phyloP scores from a whole-genome alignment of 92 coral and sea anemone species.

The Parazoanthus darwini region DNA sequence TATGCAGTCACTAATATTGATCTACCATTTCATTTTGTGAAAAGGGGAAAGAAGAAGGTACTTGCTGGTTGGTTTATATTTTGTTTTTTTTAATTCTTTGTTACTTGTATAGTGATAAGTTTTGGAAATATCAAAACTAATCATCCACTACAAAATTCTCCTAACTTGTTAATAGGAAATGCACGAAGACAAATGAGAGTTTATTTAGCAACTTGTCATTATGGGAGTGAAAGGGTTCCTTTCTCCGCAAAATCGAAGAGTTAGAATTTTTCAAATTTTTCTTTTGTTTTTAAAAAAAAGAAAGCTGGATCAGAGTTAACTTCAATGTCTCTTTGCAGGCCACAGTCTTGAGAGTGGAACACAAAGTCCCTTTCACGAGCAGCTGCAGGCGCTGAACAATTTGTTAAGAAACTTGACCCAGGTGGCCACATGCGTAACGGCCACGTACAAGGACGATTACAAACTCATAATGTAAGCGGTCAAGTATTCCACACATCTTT shows the following conservation, averaged over 20 bases:
- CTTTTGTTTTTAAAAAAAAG: neutral
- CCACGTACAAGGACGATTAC: conserved; percentile 32
- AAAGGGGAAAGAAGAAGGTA: too few species aligned
- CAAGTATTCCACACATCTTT: neutral
- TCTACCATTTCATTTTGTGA: neutral
- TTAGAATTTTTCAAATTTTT: neutral
- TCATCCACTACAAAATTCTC: too few species aligned
- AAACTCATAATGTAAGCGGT: conserved; percentile 1
- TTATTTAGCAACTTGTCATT: too few species aligned
- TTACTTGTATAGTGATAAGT: too few species aligned
- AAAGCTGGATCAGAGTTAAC: neutral
- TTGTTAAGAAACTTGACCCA: conserved; percentile 2
- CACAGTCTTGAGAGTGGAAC: conserved; percentile 32
- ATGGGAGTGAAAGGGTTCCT: neutral
- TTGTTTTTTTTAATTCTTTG: too few species aligned
- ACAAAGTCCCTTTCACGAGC: conserved; percentile 29
- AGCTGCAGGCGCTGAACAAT: conserved; percentile 14
- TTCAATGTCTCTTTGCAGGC: conserved; percentile 12
- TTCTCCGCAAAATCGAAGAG: too few species aligned
- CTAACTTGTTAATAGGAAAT: too few species aligned
- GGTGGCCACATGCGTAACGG: conserved; percentile 6
- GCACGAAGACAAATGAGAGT: too few species aligned
- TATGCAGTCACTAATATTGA: neutral
- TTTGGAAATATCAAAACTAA: too few species aligned
- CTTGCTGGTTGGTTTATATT: too few species aligned